A percentile compares a stretch with the other conserved stretches of the same genome.
Evolutionary conservation across 1,140 invertebrate species (phyloP).

Genomic region (Heliconius melpomene): DNA sequence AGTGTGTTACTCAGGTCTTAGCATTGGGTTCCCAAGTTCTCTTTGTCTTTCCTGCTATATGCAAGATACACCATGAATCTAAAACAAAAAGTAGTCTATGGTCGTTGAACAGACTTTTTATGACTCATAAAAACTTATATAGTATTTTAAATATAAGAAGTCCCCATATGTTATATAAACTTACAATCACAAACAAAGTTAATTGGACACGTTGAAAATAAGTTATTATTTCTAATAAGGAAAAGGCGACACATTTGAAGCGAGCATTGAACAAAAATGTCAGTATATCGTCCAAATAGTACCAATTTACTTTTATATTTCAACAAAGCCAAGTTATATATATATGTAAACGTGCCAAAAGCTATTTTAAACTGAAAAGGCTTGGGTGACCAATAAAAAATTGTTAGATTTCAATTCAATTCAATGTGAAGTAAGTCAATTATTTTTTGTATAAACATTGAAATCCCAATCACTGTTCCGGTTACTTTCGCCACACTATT

Average conservation of each 20-base stretch:
- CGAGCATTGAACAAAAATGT: constrained; percentile 2
- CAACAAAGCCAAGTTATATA: constrained; percentile 11
- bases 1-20: too few species aligned
- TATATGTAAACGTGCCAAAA: constrained; percentile 5
- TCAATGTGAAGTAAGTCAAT: constrained; percentile 24
- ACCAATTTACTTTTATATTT: constrained; percentile 11
- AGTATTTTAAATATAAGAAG: not conserved
- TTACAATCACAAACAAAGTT: not conserved
- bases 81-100: too few species aligned
- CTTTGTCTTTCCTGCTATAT: too few species aligned
- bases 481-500: constrained; percentile 10
- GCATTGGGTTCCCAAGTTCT: too few species aligned
- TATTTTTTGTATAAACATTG: constrained; percentile 30
- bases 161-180: not conserved
- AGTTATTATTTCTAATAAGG: not conserved
- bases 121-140: too few species aligned
- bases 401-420: constrained; percentile 18
- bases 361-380: constrained; percentile 18
- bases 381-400: constrained; percentile 6
- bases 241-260: not conserved
- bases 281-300: not conserved
- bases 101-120: too few species aligned
- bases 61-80: too few species aligned
- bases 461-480: not conserved
- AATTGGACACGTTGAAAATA: not conserved